Evolutionary conservation across 1,140 invertebrate genomes (phyloP), one percentile per base, ranked within the genome.

Genomic region (Zaprionus ghesquierei): DNA sequence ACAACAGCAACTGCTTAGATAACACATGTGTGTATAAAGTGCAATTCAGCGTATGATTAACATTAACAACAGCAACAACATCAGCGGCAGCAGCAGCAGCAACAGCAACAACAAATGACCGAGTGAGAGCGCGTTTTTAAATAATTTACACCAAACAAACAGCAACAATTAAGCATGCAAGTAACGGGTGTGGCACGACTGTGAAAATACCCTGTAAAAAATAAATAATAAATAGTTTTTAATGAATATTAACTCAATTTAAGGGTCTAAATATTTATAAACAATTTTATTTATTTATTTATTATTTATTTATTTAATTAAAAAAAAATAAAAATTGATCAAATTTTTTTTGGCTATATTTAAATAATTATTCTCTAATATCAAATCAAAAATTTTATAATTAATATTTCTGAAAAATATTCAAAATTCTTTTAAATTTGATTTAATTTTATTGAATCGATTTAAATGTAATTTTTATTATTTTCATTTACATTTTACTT

Each of bases 21-120:
- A 89, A 89, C 72, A 65, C 35, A 59, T 54, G 35, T 60, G 35
- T 60, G 46, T 55, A 62, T 82, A 86, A 87, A 87, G 75, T 87
- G 82, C 82, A 87, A 87, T 87, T 87, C 84, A 87, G 84, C 82
- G 79, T 79, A 79, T 79, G 82, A 89, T 86, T 87, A 82, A 86
- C 82, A 81, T 72, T 64, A 85, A 75, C 69, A 66, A 77, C 69
- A 63, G 18, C 49, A 65, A 53, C 25, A 41, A 66, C 49, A 56
- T n/a, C 54, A 49, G n/a, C 59, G 53, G 12, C 33, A 38, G 10
- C 49, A 54, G 18, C 31, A 61, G 46, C 68, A 60, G 15, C 49
- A 65, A 50, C 61, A 60, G 23, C 60, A 53, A 33, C 62, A 53
- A 55, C 50, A 69, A 73, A 33, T 66, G 66, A 78, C 46, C 61